Conservation (phyloP, 92 coral and sea anemone genomes). For the Siderastrea siderea region DNA sequence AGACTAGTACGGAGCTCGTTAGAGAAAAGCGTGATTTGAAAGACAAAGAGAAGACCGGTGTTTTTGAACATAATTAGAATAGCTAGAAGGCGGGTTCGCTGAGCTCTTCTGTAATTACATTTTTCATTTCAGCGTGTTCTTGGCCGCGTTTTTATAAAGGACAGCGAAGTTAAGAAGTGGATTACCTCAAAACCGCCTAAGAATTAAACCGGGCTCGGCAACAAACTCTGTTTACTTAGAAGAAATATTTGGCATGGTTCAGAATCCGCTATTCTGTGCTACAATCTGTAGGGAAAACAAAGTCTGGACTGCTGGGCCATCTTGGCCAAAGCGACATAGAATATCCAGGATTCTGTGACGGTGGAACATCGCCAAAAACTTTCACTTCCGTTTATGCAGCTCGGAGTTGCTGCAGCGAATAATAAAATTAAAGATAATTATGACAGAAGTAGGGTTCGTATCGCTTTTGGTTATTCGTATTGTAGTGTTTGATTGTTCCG, state of each 20-base stretch:
- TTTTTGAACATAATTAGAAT: conserved; percentile 81
- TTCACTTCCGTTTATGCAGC: conserved; percentile 36
- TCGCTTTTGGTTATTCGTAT: conserved; percentile 41
- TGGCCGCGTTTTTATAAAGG: conserved; percentile 79
- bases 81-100: conserved; percentile 47
- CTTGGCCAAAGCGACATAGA: background rate
- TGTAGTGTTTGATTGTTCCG: conserved; percentile 47
- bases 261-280: conserved; percentile 83
- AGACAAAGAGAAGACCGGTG: conserved; percentile 91
- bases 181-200: conserved; percentile 92
- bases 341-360: background rate
- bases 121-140: conserved; percentile 84
- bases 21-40: conserved; percentile 64
- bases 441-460: conserved; percentile 20
- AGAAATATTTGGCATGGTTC: conserved; percentile 81
- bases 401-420: conserved; percentile 39
- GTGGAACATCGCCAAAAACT: background rate
- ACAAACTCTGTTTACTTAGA: conserved; percentile 83
- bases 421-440: conserved; percentile 54
- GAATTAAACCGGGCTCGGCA: conserved; percentile 78
- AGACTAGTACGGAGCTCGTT: conserved; percentile 17
- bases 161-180: conserved; percentile 79
- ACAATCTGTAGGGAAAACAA: background rate
- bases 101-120: conserved; percentile 83
- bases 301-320: background rate